Evolutionary conservation across 2,888 invertebrate species (phyloP).

Genomic region (Acrobasis repandana): DNA sequence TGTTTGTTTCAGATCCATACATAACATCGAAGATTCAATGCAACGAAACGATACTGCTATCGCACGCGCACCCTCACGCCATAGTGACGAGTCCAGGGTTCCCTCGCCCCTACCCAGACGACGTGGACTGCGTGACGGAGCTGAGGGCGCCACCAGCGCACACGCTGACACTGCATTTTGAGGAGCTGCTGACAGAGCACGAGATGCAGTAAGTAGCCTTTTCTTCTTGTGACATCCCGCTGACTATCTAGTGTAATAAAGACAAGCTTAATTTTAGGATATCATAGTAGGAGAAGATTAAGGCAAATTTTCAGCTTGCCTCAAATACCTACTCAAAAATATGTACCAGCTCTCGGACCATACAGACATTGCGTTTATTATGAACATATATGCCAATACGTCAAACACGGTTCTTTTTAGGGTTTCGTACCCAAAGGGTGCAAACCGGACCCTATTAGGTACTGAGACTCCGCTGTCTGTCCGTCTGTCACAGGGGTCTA

Average conservation of each 20-base stretch:
- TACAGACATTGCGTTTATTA: too few species aligned
- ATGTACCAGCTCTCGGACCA: neutral
- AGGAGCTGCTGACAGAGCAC: conserved; percentile 89
- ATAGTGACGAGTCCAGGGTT: conserved; percentile 91
- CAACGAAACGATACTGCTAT: conserved; percentile 86
- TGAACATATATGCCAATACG: too few species aligned
- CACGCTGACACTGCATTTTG: conserved; percentile 88
- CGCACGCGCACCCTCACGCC: conserved; percentile 85
- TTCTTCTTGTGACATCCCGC: too few species aligned
- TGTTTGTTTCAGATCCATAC: conserved; percentile 67
- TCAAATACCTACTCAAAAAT: neutral
- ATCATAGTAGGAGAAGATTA: too few species aligned
- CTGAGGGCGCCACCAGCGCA: conserved; percentile 87
- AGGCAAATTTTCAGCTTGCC: neutral
- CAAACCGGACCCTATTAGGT: too few species aligned
- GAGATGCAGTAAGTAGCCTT: conserved; percentile 86
- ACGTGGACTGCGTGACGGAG: conserved; percentile 88
- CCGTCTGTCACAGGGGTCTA: too few species aligned
- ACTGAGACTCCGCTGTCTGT: too few species aligned
- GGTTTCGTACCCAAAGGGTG: too few species aligned
- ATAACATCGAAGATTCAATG: conserved; percentile 77
- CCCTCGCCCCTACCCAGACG: conserved; percentile 90
- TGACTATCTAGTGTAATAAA: too few species aligned
- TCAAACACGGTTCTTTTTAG: too few species aligned
- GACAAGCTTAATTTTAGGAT: too few species aligned